Conservation (phyloP, 2,888 invertebrate species). For the Odiellus spinosus region DNA sequence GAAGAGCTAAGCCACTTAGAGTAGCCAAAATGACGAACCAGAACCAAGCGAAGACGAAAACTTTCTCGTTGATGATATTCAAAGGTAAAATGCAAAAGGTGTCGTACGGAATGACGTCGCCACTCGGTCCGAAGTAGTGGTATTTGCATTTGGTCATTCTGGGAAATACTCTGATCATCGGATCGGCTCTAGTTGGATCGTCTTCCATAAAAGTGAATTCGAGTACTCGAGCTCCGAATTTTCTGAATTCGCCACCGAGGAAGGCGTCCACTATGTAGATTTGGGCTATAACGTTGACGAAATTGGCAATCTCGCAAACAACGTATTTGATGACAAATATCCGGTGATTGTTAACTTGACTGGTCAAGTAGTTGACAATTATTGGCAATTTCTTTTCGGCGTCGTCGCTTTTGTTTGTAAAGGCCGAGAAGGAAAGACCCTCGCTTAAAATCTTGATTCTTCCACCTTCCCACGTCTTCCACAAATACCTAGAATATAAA, state of each 20-base stretch:
- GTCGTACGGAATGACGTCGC: constrained; percentile 66
- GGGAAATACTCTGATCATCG: constrained; percentile 67
- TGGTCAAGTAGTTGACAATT: constrained; percentile 19
- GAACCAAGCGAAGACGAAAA: constrained; percentile 20
- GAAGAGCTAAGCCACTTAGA: constrained; percentile 10
- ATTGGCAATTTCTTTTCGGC: constrained; percentile 11
- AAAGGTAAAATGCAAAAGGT: constrained; percentile 73
- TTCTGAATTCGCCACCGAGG: constrained; percentile 24
- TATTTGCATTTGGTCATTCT: constrained; percentile 78
- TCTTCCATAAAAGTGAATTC: constrained; percentile 33
- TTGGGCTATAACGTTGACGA: constrained; percentile 58
- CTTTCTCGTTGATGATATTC: constrained; percentile 29
- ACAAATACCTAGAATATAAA: too few relatives aligned
- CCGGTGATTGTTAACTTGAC: constrained; percentile 15
- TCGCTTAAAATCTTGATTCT: constrained; percentile 12
- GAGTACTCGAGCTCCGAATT: constrained; percentile 24
- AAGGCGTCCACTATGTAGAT: constrained; percentile 51
- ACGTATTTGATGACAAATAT: constrained; percentile 41
- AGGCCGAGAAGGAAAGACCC: constrained; percentile 15
- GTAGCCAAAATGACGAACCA: constrained; percentile 15
- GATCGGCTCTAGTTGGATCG: constrained; percentile 45
- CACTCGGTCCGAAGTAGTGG: constrained; percentile 78
- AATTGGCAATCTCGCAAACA: constrained; percentile 62
- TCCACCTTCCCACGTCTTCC: constrained; percentile 19
- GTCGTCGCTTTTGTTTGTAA: constrained; percentile 7